Evolutionary conservation across 1,140 invertebrate genomes (phyloP).

Genomic region (Adelges cooleyi): DNA sequence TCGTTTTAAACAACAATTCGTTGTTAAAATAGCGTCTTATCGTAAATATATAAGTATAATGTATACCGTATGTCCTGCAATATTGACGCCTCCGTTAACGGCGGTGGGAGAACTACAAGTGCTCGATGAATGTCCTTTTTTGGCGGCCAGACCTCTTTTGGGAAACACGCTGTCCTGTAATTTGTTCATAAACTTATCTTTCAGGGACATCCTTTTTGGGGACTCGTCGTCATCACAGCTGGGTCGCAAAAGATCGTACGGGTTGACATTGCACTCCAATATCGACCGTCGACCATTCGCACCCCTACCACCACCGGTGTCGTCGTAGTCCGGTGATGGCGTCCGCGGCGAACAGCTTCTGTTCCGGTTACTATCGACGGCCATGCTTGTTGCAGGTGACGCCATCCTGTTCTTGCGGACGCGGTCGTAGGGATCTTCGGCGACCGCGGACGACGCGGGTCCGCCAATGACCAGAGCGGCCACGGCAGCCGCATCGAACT

Average conservation of each 20-base stretch:
- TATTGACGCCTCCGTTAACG: conserved; percentile 37
- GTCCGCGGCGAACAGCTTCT: conserved; percentile 37
- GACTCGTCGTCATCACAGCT: conserved; percentile 37
- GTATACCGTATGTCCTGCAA: conserved; percentile 39
- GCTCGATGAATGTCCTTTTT: no score
- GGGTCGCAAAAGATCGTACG: conserved; percentile 59
- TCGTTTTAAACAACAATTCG: no score
- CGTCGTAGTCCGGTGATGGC: conserved; percentile 35
- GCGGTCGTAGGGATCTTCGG: conserved; percentile 63
- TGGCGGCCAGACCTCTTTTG: not conserved
- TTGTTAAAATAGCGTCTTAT: no score
- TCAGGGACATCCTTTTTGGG: conserved; percentile 31
- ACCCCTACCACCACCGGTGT: not conserved
- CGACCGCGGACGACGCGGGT: conserved; percentile 45
- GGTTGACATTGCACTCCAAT: conserved; percentile 71
- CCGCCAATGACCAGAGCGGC: conserved; percentile 64
- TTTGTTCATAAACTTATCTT: conserved; percentile 23
- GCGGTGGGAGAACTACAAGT: conserved; percentile 35
- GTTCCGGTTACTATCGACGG: conserved; percentile 42
- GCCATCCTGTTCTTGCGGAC: conserved; percentile 58
- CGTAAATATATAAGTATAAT: no score
- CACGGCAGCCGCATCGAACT: conserved; percentile 45
- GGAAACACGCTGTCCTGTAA: conserved; percentile 23
- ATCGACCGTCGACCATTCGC: conserved; percentile 45
- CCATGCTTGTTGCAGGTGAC: conserved; percentile 46